Percentiles rank a stretch among this genome's conserved stretches.
Evolutionary conservation across 23 tunicate genomes (phyloP).

Genomic region (Trididemnum miniatum): DNA sequence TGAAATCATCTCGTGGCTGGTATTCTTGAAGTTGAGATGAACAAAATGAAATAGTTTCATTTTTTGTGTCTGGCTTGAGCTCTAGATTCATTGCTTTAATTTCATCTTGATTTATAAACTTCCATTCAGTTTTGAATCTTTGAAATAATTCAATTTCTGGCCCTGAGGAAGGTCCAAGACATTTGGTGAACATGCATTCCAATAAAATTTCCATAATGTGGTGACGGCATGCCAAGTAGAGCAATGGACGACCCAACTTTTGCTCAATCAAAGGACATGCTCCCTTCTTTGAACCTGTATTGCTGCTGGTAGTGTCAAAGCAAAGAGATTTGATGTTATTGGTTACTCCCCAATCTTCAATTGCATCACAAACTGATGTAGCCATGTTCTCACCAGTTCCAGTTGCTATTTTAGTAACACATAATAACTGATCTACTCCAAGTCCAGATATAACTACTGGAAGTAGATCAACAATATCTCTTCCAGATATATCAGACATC

Average conservation of each 20-base stretch:
- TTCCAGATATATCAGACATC: neutral
- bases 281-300: neutral
- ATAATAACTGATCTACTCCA: neutral
- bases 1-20: constrained; percentile 1
- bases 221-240: constrained; percentile 24
- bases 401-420: neutral
- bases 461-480: neutral
- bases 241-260: neutral
- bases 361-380: neutral
- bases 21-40: neutral
- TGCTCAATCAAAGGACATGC: constrained; percentile 1
- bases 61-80: neutral
- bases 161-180: neutral
- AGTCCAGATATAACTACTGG: neutral
- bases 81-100: neutral
- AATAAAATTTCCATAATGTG: constrained; percentile 9
- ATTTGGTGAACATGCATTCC: neutral
- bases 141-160: constrained; percentile 1
- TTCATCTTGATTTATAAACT: neutral
- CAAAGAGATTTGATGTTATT: neutral
- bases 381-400: neutral
- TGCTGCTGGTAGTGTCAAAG: neutral
- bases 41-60: neutral
- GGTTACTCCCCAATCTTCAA: neutral
- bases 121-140: constrained; percentile 9